Base-by-base conservation (phyloP, 2,797 vertebrate genomes). In the Melanotaenia boesemani region DNA sequence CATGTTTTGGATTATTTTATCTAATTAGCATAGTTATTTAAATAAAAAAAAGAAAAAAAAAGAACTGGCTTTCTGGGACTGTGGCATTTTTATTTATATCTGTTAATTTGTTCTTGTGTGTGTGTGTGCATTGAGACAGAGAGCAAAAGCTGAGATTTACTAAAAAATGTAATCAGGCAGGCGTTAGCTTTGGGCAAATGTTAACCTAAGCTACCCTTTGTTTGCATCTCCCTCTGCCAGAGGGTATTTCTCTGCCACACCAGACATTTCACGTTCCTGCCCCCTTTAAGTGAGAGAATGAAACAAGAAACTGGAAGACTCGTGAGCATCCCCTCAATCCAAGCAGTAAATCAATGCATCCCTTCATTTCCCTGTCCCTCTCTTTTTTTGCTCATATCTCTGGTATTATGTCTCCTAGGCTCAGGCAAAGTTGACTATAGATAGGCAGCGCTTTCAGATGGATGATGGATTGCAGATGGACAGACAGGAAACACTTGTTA, bases 401-500 rank as follows among this genome's bases (percentile, higher is more conserved):
- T 54, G 62, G 74, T 78, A 79, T 68, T 80, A 65, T 63, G 63
- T 87, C 77, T 83, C 85, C 82, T 32, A 32, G 30, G 30, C 30
- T 44, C 50, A 2, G 84, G 87, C 80, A 26, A 76, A 28, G 73
- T 74, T 86, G 61, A 46, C 41, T 5, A 5, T 46, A 80, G 39
- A 55, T 36, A 60, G 70, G 63, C 84, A 76, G 72, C 2, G 22
- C 76, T 79, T 76, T 67, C 4, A 63, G 1, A 56, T 57, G 16
- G 74, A 52, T 34, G 11, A 64, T 46, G 8, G 30, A 56, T 12
- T 26, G 22, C 46, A 41, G 54, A 54, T 56, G 32, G 65, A 52
- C 74, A 71, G 86, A 79, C 69, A 60, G 77, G 74, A 82, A 88
- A 82, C 83, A 80, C 81, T 84, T 85, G 85, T 90, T 86, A 83